Percentiles rank a stretch among this genome's conserved stretches.
Evolutionary conservation across 2,797 vertebrate genomes (phyloP).

Genomic region (Ara ararauna): DNA sequence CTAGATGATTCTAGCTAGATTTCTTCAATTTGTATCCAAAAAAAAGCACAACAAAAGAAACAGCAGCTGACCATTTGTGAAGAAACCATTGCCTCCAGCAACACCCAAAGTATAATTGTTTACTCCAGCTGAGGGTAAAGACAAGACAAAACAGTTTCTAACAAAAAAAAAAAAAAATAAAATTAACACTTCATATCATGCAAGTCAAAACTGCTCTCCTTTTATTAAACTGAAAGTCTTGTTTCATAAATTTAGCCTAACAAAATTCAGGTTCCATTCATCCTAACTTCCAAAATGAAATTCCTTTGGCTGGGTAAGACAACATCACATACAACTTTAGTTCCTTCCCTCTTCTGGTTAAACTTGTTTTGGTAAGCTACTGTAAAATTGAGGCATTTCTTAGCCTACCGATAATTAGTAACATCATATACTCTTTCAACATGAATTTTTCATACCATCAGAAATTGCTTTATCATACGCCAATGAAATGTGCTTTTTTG

Average conservation of each 20-base stretch:
- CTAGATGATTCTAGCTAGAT: background rate
- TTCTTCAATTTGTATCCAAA: background rate
- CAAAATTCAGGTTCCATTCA: background rate
- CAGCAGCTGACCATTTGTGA: background rate
- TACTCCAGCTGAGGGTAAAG: background rate
- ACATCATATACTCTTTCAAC: background rate
- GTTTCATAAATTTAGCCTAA: background rate
- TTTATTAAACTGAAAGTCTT: background rate
- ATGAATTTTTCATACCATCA: background rate
- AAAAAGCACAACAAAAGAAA: background rate
- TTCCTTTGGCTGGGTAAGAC: background rate
- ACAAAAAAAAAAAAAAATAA: background rate
- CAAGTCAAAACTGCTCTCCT: rapidly evolving
- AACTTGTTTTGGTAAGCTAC: background rate
- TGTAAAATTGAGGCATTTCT: background rate
- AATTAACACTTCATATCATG: background rate
- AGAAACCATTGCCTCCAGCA: background rate
- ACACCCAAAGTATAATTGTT: background rate
- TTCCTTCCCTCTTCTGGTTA: background rate
- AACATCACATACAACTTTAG: background rate
- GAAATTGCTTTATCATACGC: background rate
- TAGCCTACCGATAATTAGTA: background rate
- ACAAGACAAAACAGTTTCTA: background rate
- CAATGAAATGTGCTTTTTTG: background rate
- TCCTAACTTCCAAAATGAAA: background rate